phyloP scores from a whole-genome alignment of 2,797 vertebrate genomes.

The Myotis daubentonii region DNA sequence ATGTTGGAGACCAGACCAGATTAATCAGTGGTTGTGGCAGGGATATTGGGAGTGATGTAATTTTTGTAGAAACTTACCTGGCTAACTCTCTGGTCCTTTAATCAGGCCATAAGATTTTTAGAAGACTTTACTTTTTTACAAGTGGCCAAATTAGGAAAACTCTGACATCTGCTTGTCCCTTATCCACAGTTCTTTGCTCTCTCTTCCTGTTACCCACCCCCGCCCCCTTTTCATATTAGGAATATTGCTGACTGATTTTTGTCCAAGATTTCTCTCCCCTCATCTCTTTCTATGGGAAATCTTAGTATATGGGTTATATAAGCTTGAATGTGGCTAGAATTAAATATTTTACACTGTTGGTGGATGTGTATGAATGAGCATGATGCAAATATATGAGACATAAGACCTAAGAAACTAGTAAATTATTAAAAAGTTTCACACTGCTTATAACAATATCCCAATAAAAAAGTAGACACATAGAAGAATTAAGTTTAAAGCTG shows the following conservation, averaged over 20 bases:
- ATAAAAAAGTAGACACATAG: neutral
- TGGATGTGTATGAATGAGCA: neutral
- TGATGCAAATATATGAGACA: neutral
- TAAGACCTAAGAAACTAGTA: neutral
- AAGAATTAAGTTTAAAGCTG: slow-evolving; percentile 78
- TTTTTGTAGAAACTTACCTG: slow-evolving; percentile 45
- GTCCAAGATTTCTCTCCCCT: neutral
- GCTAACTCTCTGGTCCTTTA: neutral
- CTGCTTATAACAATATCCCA: slow-evolving; percentile 35
- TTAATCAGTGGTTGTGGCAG: slow-evolving; percentile 8
- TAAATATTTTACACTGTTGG: neutral
- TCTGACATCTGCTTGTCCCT: neutral
- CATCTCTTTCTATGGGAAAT: neutral
- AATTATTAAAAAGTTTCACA: neutral
- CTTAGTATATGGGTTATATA: slow-evolving; percentile 50
- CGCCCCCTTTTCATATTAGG: neutral
- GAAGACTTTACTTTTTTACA: neutral
- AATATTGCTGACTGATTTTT: neutral
- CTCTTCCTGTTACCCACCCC: neutral
- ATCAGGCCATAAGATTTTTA: slow-evolving; percentile 5
- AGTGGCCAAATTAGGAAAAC: slow-evolving; percentile 48
- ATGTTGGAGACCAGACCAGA: slow-evolving; percentile 50
- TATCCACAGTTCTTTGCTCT: neutral
- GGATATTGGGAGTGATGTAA: slow-evolving; percentile 2
- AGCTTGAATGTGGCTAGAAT: neutral